Conservation (phyloP, 2,113 vertebrate species). For the Pontoporia blainvillei region DNA sequence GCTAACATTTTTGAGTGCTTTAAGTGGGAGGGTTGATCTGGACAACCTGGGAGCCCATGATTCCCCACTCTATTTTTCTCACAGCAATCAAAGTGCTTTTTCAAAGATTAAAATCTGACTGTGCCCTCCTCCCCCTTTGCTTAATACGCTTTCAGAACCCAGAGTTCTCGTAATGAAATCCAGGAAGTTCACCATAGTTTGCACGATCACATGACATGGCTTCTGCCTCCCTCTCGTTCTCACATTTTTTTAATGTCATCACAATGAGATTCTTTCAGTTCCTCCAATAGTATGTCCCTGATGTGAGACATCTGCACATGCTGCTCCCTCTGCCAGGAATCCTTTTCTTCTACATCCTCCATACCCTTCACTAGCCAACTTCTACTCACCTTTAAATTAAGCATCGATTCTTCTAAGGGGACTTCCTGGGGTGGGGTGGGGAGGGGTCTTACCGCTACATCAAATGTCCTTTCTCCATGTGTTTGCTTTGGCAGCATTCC, state of each 20-base stretch:
- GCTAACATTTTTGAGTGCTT: neutral
- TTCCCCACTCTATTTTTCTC: neutral
- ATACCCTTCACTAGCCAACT: neutral
- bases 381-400: neutral
- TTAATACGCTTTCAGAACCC: neutral
- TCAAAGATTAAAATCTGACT: neutral
- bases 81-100: neutral
- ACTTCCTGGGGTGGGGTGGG: neutral
- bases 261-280: neutral
- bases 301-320: neutral
- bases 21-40: neutral
- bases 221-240: neutral
- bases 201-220: no score
- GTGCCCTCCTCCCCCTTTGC: accelerated
- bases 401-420: neutral
- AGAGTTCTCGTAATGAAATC: neutral
- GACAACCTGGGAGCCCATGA: neutral
- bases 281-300: neutral
- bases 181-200: neutral
- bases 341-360: neutral
- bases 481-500: neutral
- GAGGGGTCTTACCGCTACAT: neutral
- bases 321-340: neutral
- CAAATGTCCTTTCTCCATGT: neutral
- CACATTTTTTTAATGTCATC: neutral